Base-by-base conservation (phyloP, 2,113 vertebrate species). In the Poecile atricapillus region DNA sequence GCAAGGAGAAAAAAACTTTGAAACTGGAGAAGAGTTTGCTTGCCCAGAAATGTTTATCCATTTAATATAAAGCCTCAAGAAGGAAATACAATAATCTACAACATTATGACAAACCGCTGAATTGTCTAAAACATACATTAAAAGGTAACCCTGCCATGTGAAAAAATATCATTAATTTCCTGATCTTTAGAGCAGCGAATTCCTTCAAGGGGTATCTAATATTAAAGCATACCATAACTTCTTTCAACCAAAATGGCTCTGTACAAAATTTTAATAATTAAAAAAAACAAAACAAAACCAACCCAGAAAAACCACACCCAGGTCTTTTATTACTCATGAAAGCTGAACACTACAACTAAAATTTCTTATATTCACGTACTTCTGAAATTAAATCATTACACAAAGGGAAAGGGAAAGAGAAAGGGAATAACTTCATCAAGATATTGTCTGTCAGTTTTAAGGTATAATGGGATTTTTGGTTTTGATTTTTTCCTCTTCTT, bases 111-210 rank as follows among this genome's bases (percentile, higher is more conserved):
- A 63, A 73, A 64, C 43, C 81, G 35, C 44, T 91, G 33, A 27
- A 59, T 85, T 87, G 65, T 37, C 76, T 80, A 94, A 94, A 76
- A 65, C 67, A 76, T 37, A 82, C 44, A 73, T 89, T 56, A 92
- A 91, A 95, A 94, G 76, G n/a, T 93, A 62, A 71, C 39, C 44
- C 75, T 74, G 58, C 19, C 68, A 17, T 7, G 7, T 85, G 78
- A 94, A 79, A 96, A 89, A 85, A 86, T 92, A 69, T 65, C 41
- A 90, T 91, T 91, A 86, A 69, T 85, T 93, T 93, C 43, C 58
- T 84, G 73, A 77, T 82, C 93, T 53, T 88, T 79, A 83, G 21
- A 95, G 71, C 68, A 96, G 31, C 11, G 65, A 87, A 74, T 55
- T 88, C 44, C 69, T 96, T 93, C 55, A 87, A 93, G 74, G 59